Evolutionary conservation across 2,888 invertebrate species (phyloP).

Genomic region (Apodemia duryi): DNA sequence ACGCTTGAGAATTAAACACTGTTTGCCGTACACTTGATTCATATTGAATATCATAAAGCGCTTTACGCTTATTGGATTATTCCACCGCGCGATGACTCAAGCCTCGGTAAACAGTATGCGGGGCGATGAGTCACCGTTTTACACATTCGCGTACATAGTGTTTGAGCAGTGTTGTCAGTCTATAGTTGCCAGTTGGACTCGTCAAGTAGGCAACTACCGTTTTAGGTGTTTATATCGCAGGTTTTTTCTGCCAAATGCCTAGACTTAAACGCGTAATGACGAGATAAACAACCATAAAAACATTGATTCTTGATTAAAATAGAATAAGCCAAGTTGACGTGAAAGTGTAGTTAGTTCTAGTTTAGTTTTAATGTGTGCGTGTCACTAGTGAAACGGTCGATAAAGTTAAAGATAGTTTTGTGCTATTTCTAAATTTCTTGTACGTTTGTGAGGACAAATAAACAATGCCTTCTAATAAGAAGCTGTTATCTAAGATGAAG

Average conservation of each 20-base stretch:
- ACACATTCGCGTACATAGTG: constrained; percentile 76
- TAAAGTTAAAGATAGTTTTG: constrained; percentile 64
- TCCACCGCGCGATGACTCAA: constrained; percentile 73
- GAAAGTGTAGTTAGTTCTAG: constrained; percentile 67
- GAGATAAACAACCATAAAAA: constrained; percentile 51
- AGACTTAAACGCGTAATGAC: constrained; percentile 49
- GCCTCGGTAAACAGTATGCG: constrained; percentile 80
- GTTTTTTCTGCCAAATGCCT: constrained; percentile 65
- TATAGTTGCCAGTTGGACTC: constrained; percentile 60
- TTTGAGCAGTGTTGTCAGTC: constrained; percentile 78
- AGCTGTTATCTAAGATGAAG: constrained; percentile 66
- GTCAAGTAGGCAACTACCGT: constrained; percentile 61
- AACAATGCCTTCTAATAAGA: constrained; percentile 73
- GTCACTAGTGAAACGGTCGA: constrained; percentile 73
- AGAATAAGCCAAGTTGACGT: constrained; percentile 54
- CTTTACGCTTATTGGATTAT: constrained; percentile 56
- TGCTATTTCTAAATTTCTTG: constrained; percentile 70
- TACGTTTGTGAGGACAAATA: constrained; percentile 35
- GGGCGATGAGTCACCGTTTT: constrained; percentile 80
- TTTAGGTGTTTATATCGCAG: constrained; percentile 71
- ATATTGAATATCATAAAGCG: constrained; percentile 43
- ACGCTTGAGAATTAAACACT: constrained; percentile 50
- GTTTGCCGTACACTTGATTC: constrained; percentile 13
- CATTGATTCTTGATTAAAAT: constrained; percentile 48
- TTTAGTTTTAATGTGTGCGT: constrained; percentile 66